These are phyloP conservation scores for Zingel zingel DNA, from an alignment of 2,113 vertebrate genomes.

Conservation along the genomic window DNA sequence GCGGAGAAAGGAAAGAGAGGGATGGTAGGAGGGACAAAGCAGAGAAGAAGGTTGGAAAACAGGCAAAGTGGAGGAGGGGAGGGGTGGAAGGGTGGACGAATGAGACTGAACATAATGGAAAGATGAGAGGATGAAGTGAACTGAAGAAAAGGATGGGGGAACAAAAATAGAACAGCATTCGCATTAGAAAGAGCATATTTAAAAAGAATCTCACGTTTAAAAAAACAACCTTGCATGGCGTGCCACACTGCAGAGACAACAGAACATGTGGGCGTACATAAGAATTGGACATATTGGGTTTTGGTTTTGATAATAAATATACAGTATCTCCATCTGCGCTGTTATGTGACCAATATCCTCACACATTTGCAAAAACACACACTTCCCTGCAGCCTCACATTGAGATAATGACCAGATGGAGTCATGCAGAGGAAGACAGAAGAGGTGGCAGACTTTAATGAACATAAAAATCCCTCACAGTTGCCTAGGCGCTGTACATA, in stretches of 20 bases:
- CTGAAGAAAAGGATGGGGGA: constrained; percentile 16
- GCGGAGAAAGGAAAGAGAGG: neutral
- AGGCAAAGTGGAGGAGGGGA: constrained; percentile 12
- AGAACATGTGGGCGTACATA: neutral
- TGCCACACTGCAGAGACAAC: constrained; percentile 21
- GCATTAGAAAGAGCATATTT: constrained; percentile 13
- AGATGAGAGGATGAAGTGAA: constrained; percentile 45
- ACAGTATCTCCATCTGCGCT: neutral
- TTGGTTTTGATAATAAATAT: constrained; percentile 2
- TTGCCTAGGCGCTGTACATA: constrained; percentile 53
- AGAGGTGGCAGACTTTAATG: constrained; percentile 41
- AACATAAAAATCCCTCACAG: constrained; percentile 40
- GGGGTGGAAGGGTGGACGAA: constrained; percentile 34
- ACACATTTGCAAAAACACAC: constrained; percentile 26
- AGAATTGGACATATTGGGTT: neutral
- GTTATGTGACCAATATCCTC: neutral
- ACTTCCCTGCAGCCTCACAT: constrained; percentile 27
- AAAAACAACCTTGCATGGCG: constrained; percentile 19
- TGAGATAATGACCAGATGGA: constrained; percentile 17
- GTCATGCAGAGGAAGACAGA: constrained; percentile 40
- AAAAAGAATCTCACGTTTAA: constrained; percentile 8
- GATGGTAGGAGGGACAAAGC: constrained; percentile 6
- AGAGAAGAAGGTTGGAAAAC: constrained; percentile 14
- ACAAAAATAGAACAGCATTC: constrained; percentile 40
- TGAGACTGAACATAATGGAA: constrained; percentile 30